These are phyloP conservation scores for Diachasmimorpha longicaudata DNA, from an alignment of 1,140 invertebrate species.

Conservation along the genomic window DNA sequence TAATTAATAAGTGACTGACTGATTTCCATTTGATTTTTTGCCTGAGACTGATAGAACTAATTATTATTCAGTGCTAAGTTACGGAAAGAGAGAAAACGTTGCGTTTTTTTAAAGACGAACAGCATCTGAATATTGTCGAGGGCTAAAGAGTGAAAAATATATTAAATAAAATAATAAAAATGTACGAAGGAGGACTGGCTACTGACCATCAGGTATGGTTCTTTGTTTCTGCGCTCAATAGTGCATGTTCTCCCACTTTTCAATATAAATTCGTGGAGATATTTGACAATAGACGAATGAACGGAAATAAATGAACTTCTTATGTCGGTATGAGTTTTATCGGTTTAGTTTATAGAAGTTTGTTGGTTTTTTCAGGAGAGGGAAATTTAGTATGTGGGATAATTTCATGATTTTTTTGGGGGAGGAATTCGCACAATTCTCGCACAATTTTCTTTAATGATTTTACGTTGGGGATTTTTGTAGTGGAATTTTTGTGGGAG, in stretches of 20 bases:
- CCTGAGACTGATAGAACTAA: constrained; percentile 26
- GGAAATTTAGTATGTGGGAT: neutral
- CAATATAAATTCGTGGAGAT: neutral
- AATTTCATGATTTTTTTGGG: too few relatives aligned
- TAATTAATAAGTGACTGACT: constrained; percentile 16
- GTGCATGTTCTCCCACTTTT: constrained; percentile 24
- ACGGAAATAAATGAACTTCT: neutral
- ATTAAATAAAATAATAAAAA: constrained; percentile 34
- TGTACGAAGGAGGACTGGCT: constrained; percentile 59
- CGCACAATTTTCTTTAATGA: too few relatives aligned
- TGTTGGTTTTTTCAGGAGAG: neutral
- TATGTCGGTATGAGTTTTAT: neutral
- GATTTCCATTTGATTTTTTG: constrained; percentile 20
- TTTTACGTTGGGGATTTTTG: too few relatives aligned
- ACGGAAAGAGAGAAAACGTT: constrained; percentile 3
- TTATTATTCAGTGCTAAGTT: constrained; percentile 13
- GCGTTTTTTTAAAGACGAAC: neutral
- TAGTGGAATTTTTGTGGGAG: too few relatives aligned
- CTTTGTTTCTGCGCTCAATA: constrained; percentile 26
- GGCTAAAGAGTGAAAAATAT: neutral
- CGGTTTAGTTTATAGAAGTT: neutral
- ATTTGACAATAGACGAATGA: neutral
- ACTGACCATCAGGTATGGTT: constrained; percentile 57
- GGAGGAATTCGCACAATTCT: too few relatives aligned
- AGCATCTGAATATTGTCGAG: neutral